Percentiles rank a stretch among this genome's conserved stretches.
These are phyloP conservation scores for Apotomis turbidana DNA, from an alignment of 2,888 invertebrate genomes.

Conservation along the genomic window DNA sequence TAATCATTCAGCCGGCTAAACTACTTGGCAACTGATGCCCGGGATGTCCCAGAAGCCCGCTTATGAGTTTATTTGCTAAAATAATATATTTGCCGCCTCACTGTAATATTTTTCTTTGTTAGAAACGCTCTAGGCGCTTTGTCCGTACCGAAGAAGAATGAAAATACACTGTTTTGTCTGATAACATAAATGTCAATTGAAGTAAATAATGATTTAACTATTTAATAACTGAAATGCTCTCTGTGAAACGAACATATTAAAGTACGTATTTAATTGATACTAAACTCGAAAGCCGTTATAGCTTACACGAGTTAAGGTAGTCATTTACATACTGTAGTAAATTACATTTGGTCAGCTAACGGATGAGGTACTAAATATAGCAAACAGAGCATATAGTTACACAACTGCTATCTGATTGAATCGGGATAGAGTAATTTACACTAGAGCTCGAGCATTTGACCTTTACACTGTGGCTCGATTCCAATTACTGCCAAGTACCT, in stretches of 20 bases:
- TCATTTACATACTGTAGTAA: slow-evolving; percentile 33
- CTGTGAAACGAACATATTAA: neutral
- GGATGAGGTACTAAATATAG: slow-evolving; percentile 32
- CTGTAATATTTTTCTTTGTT: slow-evolving; percentile 19
- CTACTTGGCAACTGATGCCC: slow-evolving; percentile 15
- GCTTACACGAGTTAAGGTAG: slow-evolving; percentile 5
- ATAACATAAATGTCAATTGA: slow-evolving; percentile 3
- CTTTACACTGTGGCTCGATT: slow-evolving; percentile 56
- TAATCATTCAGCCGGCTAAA: slow-evolving; percentile 16
- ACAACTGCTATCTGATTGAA: slow-evolving; percentile 39
- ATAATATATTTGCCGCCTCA: slow-evolving; percentile 17
- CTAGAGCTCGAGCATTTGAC: slow-evolving; percentile 31
- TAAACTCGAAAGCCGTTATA: slow-evolving; percentile 9
- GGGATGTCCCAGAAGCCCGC: slow-evolving; percentile 9
- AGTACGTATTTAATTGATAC: neutral
- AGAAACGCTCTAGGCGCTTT: neutral
- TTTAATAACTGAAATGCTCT: neutral
- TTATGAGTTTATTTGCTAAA: slow-evolving; percentile 11
- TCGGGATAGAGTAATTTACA: slow-evolving; percentile 40
- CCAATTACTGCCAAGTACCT: slow-evolving; percentile 54
- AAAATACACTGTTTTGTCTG: slow-evolving; percentile 8
- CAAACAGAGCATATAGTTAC: slow-evolving; percentile 20
- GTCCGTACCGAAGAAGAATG: slow-evolving; percentile 1
- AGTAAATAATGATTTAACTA: slow-evolving; percentile 1
- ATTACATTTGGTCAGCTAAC: slow-evolving; percentile 38